Base-by-base conservation (phyloP, 2,888 invertebrate species). In the Ferrisia virgata region DNA sequence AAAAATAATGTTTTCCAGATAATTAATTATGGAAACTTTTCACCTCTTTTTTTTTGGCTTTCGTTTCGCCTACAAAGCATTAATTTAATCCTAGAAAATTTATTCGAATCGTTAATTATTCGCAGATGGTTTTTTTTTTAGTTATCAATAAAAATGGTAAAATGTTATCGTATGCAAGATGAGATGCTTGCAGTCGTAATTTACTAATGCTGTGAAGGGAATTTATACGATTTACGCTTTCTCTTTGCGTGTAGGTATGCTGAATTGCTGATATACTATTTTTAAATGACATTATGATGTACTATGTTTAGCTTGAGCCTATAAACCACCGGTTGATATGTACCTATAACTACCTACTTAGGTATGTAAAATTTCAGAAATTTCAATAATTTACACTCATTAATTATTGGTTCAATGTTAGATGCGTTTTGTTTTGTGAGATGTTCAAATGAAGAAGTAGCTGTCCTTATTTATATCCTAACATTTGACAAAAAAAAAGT, bases 41-140 rank as follows among this genome's bases (percentile, higher is more conserved):
- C 28, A 25, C 25, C 64, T 28, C 28, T 64, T 64, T 64, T 64
- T 64, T 43, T 43, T 13, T 64, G 64, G 64, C 28, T 28, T 28
- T 64, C 64, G 64, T 64, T 64, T 64, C 9, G 64, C 64, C 64
- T 64, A 64, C 64, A 64, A 64, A 28, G 64, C 64, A 28, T 64
- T 64, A 64, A 64, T 64, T 64, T 64, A 64, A 64, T 64, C 28
- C 64, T 28, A 64, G 64, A 15, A 64, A 64, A 64, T 64, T 64
- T 64, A 64, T 64, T 64, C 64, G 64, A 64, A 64, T 64, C 64
- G 64, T 64, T 64, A 64, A 64, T 64, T 64, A 64, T 64, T 64
- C 28, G 28, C 64, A 64, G 64, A 64, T 64, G 64, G 64, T 64
- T 64, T 64, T 53, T 64, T 64, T 53, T 53, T 43, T 13, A 64